A percentile compares a stretch with the other conserved stretches of the same genome.
Conservation (phyloP, 2,888 invertebrate genomes). For the Philhelius pedissequus region DNA sequence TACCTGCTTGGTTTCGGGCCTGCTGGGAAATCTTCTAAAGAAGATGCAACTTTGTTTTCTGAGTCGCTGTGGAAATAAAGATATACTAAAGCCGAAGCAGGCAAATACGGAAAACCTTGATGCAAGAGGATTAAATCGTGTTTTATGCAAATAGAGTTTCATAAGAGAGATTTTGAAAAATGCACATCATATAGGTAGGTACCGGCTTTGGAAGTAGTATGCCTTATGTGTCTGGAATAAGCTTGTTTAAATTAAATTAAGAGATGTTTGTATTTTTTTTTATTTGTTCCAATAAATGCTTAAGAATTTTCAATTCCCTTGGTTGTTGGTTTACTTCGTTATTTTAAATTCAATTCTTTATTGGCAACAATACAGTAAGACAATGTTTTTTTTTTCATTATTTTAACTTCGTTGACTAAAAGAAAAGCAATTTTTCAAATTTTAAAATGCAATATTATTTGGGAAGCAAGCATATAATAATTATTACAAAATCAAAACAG, state of each 20-base stretch:
- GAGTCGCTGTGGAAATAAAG: slow-evolving; percentile 31
- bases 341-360: no score
- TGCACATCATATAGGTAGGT: slow-evolving; percentile 45
- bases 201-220: not conserved
- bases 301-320: no score
- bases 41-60: slow-evolving; percentile 59
- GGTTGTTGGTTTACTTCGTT: no score
- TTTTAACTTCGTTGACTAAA: no score
- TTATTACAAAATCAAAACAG: no score
- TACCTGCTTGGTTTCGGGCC: not conserved
- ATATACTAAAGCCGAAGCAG: not conserved
- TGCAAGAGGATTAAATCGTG: slow-evolving; percentile 39
- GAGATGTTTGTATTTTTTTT: not conserved
- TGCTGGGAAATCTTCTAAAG: slow-evolving; percentile 55
- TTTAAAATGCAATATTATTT: no score
- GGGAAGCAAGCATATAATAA: no score
- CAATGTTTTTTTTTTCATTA: no score
- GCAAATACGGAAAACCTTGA: not conserved
- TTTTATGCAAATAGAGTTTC: slow-evolving; percentile 43
- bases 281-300: no score
- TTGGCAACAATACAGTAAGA: no score
- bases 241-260: not conserved
- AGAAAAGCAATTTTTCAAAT: no score
- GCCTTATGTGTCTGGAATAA: slow-evolving; percentile 9
- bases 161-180: slow-evolving; percentile 20